Conservation (phyloP, 2,113 vertebrate genomes). For the Platycercus adscitus region DNA sequence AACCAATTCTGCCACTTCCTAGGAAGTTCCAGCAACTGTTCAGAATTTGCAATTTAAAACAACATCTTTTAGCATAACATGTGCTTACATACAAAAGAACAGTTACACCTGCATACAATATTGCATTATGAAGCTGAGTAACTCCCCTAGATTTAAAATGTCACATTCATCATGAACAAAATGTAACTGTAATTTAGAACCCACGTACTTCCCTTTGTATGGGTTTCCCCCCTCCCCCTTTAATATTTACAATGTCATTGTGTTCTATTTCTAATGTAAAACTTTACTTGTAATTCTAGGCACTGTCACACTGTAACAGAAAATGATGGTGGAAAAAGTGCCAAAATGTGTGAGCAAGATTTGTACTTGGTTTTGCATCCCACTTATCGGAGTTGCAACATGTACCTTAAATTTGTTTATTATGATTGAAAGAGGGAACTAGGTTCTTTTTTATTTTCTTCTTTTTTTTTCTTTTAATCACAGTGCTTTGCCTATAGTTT, state of each 20-base stretch:
- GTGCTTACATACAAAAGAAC: conserved; percentile 11
- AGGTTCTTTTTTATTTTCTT: background rate
- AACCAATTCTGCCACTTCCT: conserved; percentile 37
- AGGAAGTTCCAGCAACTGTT: conserved; percentile 52
- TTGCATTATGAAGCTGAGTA: conserved; percentile 33
- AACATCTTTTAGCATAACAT: conserved; percentile 8
- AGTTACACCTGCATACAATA: conserved; percentile 39
- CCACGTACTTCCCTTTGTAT: background rate
- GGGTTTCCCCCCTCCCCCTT: background rate
- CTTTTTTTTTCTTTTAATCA: background rate
- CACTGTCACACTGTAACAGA: background rate
- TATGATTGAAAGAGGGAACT: background rate
- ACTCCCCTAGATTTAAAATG: conserved; percentile 31
- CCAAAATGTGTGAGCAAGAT: background rate
- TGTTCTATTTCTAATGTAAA: conserved; percentile 26
- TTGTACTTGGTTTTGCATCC: background rate
- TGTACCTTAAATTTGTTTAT: background rate
- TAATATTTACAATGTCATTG: conserved; percentile 40
- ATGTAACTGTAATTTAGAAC: background rate
- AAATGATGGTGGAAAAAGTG: background rate
- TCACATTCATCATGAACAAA: conserved; percentile 22
- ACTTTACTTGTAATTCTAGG: background rate
- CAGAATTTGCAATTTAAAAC: conserved; percentile 24
- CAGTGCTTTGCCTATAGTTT: background rate
- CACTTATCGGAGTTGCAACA: background rate